phyloP scores from a whole-genome alignment of 2,888 invertebrate genomes.

The Xestoiulus laeticollis region DNA sequence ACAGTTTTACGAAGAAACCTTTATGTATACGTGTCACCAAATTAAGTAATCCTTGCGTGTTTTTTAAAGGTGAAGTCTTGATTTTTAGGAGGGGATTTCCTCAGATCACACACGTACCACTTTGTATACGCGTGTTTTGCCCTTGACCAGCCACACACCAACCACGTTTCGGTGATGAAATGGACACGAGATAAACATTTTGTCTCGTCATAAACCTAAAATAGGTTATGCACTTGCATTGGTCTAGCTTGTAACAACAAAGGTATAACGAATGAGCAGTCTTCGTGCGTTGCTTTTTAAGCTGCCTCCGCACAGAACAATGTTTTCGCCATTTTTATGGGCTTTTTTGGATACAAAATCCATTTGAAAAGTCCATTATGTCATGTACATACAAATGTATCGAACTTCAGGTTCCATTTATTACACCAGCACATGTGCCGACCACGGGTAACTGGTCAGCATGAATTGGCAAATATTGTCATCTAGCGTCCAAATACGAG shows the following conservation, averaged over 20 bases:
- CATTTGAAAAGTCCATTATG: not conserved
- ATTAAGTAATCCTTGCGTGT: not conserved
- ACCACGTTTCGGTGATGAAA: slow-evolving; percentile 3
- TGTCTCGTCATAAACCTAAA: not conserved
- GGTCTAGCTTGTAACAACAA: not conserved
- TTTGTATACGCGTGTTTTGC: not conserved
- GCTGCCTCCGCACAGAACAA: not conserved
- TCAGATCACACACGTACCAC: not conserved
- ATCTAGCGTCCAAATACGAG: not conserved
- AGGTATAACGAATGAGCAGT: not conserved
- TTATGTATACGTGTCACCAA: not conserved
- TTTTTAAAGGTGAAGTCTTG: not conserved
- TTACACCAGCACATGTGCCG: not conserved
- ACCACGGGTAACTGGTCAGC: not conserved
- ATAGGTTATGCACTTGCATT: not conserved
- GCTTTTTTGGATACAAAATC: not conserved
- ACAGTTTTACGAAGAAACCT: not conserved
- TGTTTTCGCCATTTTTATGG: not conserved
- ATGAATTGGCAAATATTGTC: not conserved
- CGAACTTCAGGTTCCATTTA: not conserved
- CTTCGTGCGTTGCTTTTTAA: not conserved
- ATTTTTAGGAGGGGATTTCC: not conserved
- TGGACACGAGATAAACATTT: not conserved
- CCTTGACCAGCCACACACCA: not conserved
- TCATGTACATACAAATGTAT: not conserved